Percentiles rank a stretch among this genome's conserved stretches.
Evolutionary conservation across 2,888 invertebrate genomes (phyloP).

Genomic region (Entomobrya proxima): DNA sequence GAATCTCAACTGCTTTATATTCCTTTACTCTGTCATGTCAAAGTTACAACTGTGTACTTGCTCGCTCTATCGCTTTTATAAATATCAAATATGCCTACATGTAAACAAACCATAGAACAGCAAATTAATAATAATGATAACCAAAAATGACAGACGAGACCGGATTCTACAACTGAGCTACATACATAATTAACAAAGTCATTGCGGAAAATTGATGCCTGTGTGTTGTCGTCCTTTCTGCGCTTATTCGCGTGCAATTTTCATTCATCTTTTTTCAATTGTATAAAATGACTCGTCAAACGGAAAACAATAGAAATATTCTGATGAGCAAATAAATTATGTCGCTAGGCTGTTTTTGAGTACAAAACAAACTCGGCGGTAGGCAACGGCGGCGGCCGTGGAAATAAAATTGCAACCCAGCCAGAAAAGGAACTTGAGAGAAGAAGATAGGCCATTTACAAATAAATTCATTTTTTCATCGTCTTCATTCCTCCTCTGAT

Average conservation of each 20-base stretch:
- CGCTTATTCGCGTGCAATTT: background rate
- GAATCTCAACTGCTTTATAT: no score
- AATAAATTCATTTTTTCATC: background rate
- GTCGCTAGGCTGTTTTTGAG: background rate
- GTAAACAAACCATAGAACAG: background rate
- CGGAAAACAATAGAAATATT: conserved; percentile 17
- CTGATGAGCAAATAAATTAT: conserved; percentile 26
- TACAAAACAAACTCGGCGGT: background rate
- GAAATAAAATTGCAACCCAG: background rate
- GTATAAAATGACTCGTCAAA: conserved; percentile 14
- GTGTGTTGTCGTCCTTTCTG: background rate
- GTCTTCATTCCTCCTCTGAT: background rate
- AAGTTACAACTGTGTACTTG: background rate
- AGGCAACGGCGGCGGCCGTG: background rate
- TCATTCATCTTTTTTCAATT: background rate
- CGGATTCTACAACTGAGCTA: background rate
- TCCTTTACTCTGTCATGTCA: background rate
- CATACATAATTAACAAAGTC: conserved; percentile 17
- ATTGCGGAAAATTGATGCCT: background rate
- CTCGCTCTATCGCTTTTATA: no score
- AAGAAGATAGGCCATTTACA: no score
- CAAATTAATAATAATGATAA: background rate
- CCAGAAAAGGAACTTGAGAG: background rate
- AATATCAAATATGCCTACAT: background rate
- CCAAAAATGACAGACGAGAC: conserved; percentile 4